A percentile compares a stretch with the other conserved stretches of the same genome.
These are phyloP conservation scores for Macropis europaea DNA, from an alignment of 2,888 invertebrate genomes.

Conservation along the genomic window DNA sequence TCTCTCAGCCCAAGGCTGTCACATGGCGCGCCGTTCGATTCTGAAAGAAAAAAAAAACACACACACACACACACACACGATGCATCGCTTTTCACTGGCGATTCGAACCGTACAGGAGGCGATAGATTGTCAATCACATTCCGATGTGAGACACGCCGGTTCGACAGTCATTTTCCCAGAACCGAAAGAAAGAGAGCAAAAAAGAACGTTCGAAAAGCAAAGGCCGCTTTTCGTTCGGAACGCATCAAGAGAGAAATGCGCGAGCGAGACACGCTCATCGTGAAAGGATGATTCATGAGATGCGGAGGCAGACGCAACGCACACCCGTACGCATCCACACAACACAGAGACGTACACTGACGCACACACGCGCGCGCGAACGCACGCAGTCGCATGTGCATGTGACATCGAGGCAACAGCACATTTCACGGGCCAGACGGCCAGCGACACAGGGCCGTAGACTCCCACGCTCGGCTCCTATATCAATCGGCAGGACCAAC, in stretches of 20 bases:
- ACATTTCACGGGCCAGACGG: conserved; percentile 31
- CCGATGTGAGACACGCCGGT: too few species aligned
- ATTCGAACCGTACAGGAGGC: too few species aligned
- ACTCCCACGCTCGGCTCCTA: not conserved
- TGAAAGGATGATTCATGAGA: conserved; percentile 61
- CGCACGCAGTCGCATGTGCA: conserved; percentile 8
- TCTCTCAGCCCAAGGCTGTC: too few species aligned
- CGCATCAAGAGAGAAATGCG: conserved; percentile 29
- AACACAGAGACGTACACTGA: not conserved
- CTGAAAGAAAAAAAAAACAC: too few species aligned
- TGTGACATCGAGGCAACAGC: conserved; percentile 25
- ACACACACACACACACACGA: too few species aligned
- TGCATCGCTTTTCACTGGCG: too few species aligned
- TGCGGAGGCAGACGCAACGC: not conserved
- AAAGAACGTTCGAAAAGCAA: not conserved
- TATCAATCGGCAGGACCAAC: not conserved
- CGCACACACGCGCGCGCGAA: not conserved
- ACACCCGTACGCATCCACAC: not conserved
- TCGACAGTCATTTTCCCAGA: too few species aligned
- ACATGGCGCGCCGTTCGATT: too few species aligned
- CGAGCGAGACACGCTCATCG: conserved; percentile 42
- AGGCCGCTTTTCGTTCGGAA: conserved; percentile 4
- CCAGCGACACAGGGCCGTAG: not conserved
- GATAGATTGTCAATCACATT: too few species aligned
- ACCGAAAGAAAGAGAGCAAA: not conserved